Evolutionary conservation across 64 coral and sea anemone species (phyloP).

Genomic region (Stichodactyla helianthus): DNA sequence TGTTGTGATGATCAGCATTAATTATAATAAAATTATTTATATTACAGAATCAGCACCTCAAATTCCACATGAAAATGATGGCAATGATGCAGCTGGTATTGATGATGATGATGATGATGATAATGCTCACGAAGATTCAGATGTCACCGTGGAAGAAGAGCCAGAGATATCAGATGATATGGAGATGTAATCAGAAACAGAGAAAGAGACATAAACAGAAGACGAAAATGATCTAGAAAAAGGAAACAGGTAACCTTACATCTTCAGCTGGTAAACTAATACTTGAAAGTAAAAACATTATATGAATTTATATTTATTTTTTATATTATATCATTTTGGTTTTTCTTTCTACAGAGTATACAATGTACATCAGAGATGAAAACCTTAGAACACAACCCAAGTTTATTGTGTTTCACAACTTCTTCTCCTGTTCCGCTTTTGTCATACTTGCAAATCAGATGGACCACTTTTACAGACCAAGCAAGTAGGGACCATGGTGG

Average conservation of each 20-base stretch:
- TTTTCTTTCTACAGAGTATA: background rate
- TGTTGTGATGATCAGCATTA: too few species aligned
- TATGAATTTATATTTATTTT: too few species aligned
- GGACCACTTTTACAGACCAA: constrained; percentile 21
- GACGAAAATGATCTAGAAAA: background rate
- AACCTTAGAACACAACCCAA: constrained; percentile 41
- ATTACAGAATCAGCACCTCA: too few species aligned
- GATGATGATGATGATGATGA: background rate
- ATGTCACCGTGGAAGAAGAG: background rate
- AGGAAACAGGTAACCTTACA: background rate
- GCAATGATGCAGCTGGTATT: too few species aligned
- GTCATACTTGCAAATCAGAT: constrained; percentile 37
- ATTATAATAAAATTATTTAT: too few species aligned
- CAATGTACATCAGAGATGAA: background rate
- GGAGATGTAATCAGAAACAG: background rate
- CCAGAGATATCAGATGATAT: background rate
- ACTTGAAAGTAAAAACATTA: background rate
- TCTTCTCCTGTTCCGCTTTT: constrained; percentile 39
- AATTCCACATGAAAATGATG: background rate
- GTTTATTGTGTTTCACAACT: constrained; percentile 42
- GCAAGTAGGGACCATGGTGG: constrained; percentile 38
- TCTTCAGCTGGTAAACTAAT: background rate
- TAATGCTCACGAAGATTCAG: background rate
- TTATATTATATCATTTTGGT: background rate
- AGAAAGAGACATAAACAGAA: background rate